Evolutionary conservation across 2,113 vertebrate genomes (phyloP), one percentile per base, ranked within the genome.

Genomic region (Microcebus ravelobensis): DNA sequence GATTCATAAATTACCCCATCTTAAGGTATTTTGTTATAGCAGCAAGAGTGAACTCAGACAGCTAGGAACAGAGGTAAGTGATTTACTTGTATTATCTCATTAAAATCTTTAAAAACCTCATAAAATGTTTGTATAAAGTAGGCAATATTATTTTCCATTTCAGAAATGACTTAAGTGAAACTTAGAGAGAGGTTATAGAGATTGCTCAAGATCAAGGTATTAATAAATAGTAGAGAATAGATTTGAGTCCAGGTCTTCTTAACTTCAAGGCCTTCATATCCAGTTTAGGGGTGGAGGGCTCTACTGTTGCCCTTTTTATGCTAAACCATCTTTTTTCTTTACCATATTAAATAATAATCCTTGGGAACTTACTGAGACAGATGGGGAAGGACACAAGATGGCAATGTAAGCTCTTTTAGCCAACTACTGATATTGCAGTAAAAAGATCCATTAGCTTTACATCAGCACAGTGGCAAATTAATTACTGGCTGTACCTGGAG

Each of bases 91-190:
- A 31, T 57, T 76, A 80, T 45, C 48, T 68, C 68, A 87, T 36
- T 25, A 29, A 79, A 89, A 82, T 68, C 80, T 95, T 83, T 13
- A 4, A 95, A 21, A 73, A 71, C 29, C 12, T 88, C 31, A 84
- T 36, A 77, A 85, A 87, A 83, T 63, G n/a, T 15, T 95, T 82
- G 91, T 12, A 7, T 12, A 7, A 86, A 80, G 21, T 73, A 70
- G 48, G 36, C 23, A 57, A 25, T 20, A 73, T 83, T 80, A 25
- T 70, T 85, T 15, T 92, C 45, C 59, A 73, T 70, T 83, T 88
- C 80, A 94, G 45, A 97, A 70, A 95, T 70, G 27, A 96, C 13
- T 61, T 68, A 70, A 65, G 3, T 61, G 21, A 91, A 97, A 79
- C 45, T 63, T 42, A 45, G 36, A 82, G 12, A 67, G 48, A 82